Evolutionary conservation across 1,140 invertebrate genomes (phyloP), one percentile per base, ranked within the genome.

Genomic region (Harlomillsia oculata): DNA sequence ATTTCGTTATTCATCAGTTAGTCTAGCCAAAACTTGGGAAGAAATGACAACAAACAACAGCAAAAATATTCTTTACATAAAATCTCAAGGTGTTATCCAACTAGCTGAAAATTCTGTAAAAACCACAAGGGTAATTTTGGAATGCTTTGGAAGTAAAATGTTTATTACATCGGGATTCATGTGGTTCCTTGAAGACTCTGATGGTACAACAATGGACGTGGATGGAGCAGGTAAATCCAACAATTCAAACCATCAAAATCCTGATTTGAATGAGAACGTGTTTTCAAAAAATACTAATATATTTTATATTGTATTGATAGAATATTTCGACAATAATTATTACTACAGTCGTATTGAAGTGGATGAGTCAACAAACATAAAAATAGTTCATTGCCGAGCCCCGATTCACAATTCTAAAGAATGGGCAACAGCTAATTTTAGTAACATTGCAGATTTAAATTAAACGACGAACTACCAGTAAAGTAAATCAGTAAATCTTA

Each of bases 81-180:
- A n/a, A n/a, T n/a, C n/a, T n/a, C n/a, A n/a, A n/a, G n/a, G n/a
- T n/a, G n/a, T n/a, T n/a, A n/a, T n/a, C n/a, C n/a, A n/a, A n/a
- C n/a, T n/a, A n/a, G n/a, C n/a, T n/a, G n/a, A n/a, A n/a, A n/a
- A n/a, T n/a, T n/a, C n/a, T n/a, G n/a, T n/a, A n/a, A n/a, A n/a
- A n/a, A n/a, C n/a, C n/a, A n/a, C n/a, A n/a, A n/a, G n/a, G n/a
- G n/a, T n/a, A n/a, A n/a, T n/a, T n/a, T n/a, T n/a, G n/a, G 25
- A 5, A 6, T 51, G 49, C 20, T 23, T 23, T 3, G 55, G 55
- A 21, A n/a, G 46, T 21, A 57, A 43, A 43, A 41, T 50, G 30
- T 50, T 57, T 39, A 13, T 57, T 16, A 37, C 55, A 8, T 45
- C 25, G 21, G 55, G 55, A 43, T 57, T 57, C n/a, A 23, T 50